A percentile compares a stretch with the other conserved stretches of the same genome.
These are phyloP conservation scores for Amblyornis subalaris DNA, from an alignment of 2,113 vertebrate species.

Conservation along the genomic window DNA sequence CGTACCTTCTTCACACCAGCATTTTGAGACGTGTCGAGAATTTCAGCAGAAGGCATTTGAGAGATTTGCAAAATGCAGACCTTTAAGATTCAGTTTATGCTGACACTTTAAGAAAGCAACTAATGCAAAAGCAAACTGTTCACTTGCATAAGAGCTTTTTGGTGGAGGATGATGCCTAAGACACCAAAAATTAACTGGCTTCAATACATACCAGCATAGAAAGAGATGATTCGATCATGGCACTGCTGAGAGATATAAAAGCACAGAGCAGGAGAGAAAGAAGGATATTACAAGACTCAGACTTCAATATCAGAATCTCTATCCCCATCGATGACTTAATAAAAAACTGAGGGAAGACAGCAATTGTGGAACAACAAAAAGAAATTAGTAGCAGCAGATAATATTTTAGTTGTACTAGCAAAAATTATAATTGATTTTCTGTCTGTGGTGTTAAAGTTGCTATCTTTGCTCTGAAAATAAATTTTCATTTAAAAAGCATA, in stretches of 20 bases:
- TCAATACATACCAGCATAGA: not conserved
- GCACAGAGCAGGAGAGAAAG: not conserved
- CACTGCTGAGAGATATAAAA: not conserved
- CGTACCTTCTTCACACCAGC: not conserved
- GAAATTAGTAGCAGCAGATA: slow-evolving; percentile 24
- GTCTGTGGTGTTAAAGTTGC: slow-evolving; percentile 30
- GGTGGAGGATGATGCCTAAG: not conserved
- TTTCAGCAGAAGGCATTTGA: not conserved
- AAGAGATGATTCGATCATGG: not conserved
- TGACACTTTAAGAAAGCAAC: not conserved
- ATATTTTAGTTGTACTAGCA: slow-evolving; percentile 46
- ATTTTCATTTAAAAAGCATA: slow-evolving; percentile 19
- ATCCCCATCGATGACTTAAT: not conserved
- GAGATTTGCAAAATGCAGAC: not conserved
- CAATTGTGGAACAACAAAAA: slow-evolving; percentile 16
- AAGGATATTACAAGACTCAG: not conserved
- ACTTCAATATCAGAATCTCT: not conserved
- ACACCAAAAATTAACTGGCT: not conserved
- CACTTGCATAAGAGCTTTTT: not conserved
- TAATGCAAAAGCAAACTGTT: not conserved
- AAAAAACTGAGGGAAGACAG: slow-evolving; percentile 13
- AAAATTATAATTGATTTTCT: slow-evolving; percentile 64
- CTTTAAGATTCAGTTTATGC: not conserved
- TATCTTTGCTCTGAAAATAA: slow-evolving; percentile 31
- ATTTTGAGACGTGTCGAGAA: not conserved